Percentiles rank a stretch among this genome's conserved stretches.
phyloP scores from a whole-genome alignment of 2,888 invertebrate species.

The Tenthredo notha region DNA sequence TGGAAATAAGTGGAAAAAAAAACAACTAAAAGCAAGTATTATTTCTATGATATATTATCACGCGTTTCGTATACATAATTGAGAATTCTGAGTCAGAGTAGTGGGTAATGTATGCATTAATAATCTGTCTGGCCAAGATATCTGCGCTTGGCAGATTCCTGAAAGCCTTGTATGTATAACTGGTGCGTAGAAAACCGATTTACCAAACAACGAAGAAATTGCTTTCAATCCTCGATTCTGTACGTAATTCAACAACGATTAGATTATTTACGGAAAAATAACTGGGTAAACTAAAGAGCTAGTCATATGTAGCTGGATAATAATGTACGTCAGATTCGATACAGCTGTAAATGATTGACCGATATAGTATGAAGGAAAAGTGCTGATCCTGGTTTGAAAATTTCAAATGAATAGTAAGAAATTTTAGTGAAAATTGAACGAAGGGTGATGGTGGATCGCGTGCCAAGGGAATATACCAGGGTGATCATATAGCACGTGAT shows the following conservation, averaged over 20 bases:
- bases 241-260: neutral
- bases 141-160: conserved; percentile 31
- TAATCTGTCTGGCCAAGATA: conserved; percentile 23
- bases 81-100: neutral
- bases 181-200: neutral
- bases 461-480: neutral
- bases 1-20: neutral
- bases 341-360: neutral
- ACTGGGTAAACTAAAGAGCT: neutral
- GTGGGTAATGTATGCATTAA: neutral
- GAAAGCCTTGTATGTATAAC: conserved; percentile 7
- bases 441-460: neutral
- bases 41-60: conserved; percentile 9
- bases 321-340: neutral
- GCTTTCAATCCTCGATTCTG: neutral
- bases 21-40: neutral
- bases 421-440: neutral
- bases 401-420: neutral
- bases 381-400: neutral
- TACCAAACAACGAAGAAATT: neutral
- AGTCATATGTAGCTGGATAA: neutral
- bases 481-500: neutral
- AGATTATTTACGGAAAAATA: neutral
- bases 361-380: neutral
- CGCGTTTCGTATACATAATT: neutral